A percentile compares a stretch with the other conserved stretches of the same genome.
phyloP scores from a whole-genome alignment of 2,113 vertebrate species.

The Actenoides hombroni region DNA sequence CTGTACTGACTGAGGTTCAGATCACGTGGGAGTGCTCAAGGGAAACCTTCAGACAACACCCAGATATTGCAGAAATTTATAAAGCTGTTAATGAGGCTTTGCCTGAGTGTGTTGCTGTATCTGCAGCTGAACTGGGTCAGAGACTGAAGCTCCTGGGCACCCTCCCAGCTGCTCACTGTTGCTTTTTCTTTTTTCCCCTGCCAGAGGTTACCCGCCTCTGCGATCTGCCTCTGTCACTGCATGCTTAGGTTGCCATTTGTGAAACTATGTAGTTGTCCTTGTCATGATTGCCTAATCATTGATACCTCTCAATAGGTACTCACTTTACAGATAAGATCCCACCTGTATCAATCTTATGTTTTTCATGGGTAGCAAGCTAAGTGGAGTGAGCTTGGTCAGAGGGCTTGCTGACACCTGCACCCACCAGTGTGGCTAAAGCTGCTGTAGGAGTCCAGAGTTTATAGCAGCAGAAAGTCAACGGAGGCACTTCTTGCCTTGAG shows the following conservation, averaged over 20 bases:
- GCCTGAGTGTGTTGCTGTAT: constrained; percentile 5
- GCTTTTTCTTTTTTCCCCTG: not conserved
- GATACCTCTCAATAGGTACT: not conserved
- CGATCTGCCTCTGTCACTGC: not conserved
- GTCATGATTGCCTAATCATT: not conserved
- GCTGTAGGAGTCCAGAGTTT: not conserved
- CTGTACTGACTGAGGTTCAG: not conserved
- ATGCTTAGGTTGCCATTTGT: not conserved
- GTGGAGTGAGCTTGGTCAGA: not conserved
- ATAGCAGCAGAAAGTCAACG: not conserved
- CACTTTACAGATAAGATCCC: not conserved
- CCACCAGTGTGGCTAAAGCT: not conserved
- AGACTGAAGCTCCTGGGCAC: not conserved
- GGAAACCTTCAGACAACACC: constrained; percentile 5
- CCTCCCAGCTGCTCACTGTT: not conserved
- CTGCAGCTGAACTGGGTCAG: constrained; percentile 10
- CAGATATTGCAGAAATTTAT: not conserved
- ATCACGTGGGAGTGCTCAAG: not conserved
- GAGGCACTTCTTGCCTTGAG: not conserved
- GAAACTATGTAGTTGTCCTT: not conserved
- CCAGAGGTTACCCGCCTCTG: not conserved
- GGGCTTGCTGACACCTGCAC: not conserved
- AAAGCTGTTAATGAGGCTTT: not conserved
- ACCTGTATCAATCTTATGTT: not conserved
- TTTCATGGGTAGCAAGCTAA: not conserved